Conservation (phyloP, 2,888 invertebrate species). For the Euplexia lucipara region DNA sequence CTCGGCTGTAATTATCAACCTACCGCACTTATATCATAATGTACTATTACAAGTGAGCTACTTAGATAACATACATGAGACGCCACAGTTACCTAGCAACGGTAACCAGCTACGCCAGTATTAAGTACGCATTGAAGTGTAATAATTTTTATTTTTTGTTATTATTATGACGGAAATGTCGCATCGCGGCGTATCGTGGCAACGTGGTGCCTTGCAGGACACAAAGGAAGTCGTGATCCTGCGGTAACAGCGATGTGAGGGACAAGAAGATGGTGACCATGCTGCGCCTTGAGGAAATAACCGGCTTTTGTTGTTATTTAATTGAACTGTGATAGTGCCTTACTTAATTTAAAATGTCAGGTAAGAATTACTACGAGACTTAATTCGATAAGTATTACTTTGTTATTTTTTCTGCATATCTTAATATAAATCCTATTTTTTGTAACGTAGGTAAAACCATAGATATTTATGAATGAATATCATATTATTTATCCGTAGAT, state of each 20-base stretch:
- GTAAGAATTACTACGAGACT: constrained; percentile 27
- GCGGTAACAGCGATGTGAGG: constrained; percentile 47
- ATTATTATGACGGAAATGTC: constrained; percentile 81
- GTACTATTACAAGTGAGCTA: background rate
- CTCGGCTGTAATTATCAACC: too few species aligned
- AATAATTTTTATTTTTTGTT: constrained; percentile 77
- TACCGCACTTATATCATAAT: too few species aligned
- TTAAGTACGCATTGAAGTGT: constrained; percentile 67
- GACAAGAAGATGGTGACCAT: background rate
- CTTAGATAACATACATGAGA: constrained; percentile 4
- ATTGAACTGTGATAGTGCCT: constrained; percentile 29
- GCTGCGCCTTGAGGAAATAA: constrained; percentile 6
- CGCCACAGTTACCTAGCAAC: constrained; percentile 76
- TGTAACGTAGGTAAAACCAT: too few species aligned
- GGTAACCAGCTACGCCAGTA: constrained; percentile 65
- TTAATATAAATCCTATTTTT: too few species aligned
- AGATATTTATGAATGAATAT: too few species aligned
- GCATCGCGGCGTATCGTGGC: constrained; percentile 85
- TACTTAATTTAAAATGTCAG: constrained; percentile 55
- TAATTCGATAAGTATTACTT: background rate
- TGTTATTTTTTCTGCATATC: background rate
- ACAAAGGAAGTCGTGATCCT: constrained; percentile 66
- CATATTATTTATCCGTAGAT: too few species aligned
- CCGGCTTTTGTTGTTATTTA: constrained; percentile 7
- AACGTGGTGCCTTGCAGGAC: constrained; percentile 71